Conservation (phyloP, 1,140 invertebrate genomes). For the Aplysia californica region DNA sequence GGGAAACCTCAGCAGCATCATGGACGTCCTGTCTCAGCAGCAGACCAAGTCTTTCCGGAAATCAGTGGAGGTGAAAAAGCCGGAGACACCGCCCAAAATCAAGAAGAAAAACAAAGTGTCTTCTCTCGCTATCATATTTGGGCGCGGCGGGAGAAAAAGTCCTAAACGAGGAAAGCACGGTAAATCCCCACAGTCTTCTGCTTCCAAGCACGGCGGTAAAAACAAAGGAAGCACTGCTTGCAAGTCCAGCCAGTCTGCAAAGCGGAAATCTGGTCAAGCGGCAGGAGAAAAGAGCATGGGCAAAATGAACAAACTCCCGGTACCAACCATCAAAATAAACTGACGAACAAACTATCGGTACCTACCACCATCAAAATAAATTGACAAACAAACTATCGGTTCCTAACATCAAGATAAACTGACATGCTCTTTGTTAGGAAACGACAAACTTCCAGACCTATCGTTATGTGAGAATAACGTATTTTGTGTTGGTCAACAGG, state of each 20-base stretch:
- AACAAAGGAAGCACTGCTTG: neutral
- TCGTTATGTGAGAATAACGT: too few species aligned
- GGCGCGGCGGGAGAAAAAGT: conserved; percentile 13
- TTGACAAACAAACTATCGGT: too few species aligned
- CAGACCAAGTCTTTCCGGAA: conserved; percentile 47
- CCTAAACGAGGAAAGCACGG: neutral
- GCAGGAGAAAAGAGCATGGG: neutral
- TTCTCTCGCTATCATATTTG: conserved; percentile 50
- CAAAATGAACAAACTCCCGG: neutral
- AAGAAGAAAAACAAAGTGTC: conserved; percentile 40
- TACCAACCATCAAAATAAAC: neutral
- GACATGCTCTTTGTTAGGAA: too few species aligned
- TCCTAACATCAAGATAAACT: too few species aligned
- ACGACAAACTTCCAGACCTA: too few species aligned
- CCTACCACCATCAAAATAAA: too few species aligned
- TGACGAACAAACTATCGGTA: too few species aligned
- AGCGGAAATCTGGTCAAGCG: neutral
- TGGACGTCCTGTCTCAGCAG: conserved; percentile 47
- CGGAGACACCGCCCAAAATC: conserved; percentile 26
- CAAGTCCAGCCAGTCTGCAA: neutral
- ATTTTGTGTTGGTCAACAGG: too few species aligned
- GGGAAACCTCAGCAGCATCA: conserved; percentile 37
- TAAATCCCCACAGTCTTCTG: neutral
- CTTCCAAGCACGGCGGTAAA: neutral
- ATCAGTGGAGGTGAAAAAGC: conserved; percentile 40